Evolutionary conservation across 2,113 vertebrate species (phyloP), one percentile per base, ranked within the genome.

Genomic region (Erythrocercus mccallii): DNA sequence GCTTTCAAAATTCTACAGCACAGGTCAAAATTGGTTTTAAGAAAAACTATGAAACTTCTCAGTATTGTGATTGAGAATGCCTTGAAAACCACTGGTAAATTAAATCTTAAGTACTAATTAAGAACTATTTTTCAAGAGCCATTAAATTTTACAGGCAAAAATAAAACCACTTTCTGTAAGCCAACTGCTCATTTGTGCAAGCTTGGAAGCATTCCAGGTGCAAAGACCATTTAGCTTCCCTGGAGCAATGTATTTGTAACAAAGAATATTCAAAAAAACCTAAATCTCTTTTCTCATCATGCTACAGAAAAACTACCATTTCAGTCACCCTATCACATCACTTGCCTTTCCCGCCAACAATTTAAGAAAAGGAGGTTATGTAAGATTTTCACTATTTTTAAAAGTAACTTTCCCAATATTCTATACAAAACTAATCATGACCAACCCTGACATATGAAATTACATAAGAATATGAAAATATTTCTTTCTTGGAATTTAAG

Each of bases 101-200:
- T 77, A 42, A 64, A 56, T 66, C 74, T 45, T 44, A 88, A 91
- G 20, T 50, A 57, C 38, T 30, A 54, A 84, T 71, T 47, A 19
- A 64, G 79, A 62, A 18, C 3, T 31, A 5, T 61, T 73, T 90
- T 90, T 78, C 47, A 62, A 77, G 73, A 80, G 33, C 12, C 38
- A 73, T 91, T 79, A 80, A 22, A 82, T 90, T 89, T 72, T 85
- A 79, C 23, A 87, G 44, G 45, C 70, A 87, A 93, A 89, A 92
- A 64, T 61, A 85, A 85, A 94, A 60, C 35, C 25, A 23, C 17
- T 90, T 64, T 85, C 73, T 81, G 27, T 31, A 77, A 81, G 71
- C 68, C 81, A 95, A 37, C 33, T 60, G 50, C 24, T 94, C 58
- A 45, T 64, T 48, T 16, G 12, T 72, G 53, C 38, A 87, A 57